Evolutionary conservation across 2,113 vertebrate species (phyloP), one percentile per base, ranked within the genome.

Genomic region (Corythaeola cristata): DNA sequence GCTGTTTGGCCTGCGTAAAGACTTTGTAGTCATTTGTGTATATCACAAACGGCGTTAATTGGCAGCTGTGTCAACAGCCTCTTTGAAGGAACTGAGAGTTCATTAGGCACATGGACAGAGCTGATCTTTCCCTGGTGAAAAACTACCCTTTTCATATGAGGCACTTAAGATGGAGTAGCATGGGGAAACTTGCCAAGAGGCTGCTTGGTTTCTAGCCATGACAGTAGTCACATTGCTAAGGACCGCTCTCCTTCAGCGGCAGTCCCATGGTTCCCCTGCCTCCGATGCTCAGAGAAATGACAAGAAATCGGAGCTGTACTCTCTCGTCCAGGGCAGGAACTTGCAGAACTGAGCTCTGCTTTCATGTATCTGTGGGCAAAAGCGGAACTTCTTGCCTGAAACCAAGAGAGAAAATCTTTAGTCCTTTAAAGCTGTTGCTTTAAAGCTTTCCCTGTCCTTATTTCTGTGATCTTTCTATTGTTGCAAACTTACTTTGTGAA

Each of bases 41-140:
- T 66, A 88, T 85, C 92, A 68, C 95, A 94, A 96, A 82, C 15
- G 33, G 78, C 2, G 0, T 79, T 94, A 95, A 94, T 72, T 95
- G 85, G 90, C 96, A 96, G 85, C 92, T 91, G 94, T 95, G 94
- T 96, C 94, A 95, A 93, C 90, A 95, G 82, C 53, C 49, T 76
- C 92, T 79, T 72, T 56, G 85, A 85, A 95, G 71, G 92, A 79
- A 76, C 6, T 37, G 39, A 9, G 88, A 93, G 78, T 56, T 94
- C 90, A 79, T 93, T 94, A 85, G 58, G 53, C 74, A 49, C 44
- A 6, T 7, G 71, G 74, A 80, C 75, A 92, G 71, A 56, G 62
- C 17, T 1, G 11, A 47, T 59, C 95, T 91, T 93, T 91, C 41
- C 59, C 73, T 78, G 32, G 44, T 45, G 23, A 93, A 89, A 95